phyloP scores from a whole-genome alignment of 1,140 invertebrate genomes.

The Drosophila yakuba region DNA sequence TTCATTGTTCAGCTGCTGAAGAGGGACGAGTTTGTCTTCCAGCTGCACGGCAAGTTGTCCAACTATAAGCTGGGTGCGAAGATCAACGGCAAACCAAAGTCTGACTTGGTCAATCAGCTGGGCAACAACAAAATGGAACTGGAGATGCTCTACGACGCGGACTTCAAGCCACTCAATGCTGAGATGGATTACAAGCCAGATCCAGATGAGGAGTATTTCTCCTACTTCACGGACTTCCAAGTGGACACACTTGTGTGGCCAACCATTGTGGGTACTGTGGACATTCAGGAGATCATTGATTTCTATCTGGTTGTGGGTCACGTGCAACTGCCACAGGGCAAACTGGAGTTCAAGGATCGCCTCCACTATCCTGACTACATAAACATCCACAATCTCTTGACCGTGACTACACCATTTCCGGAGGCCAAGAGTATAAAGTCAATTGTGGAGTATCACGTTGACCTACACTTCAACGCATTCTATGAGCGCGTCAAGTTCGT shows the following conservation, averaged over 20 bases:
- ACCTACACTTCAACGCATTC: slow-evolving; percentile 86
- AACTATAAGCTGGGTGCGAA: slow-evolving; percentile 87
- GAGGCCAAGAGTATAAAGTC: slow-evolving; percentile 87
- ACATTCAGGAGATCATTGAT: slow-evolving; percentile 86
- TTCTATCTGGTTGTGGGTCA: slow-evolving; percentile 85
- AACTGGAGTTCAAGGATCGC: slow-evolving; percentile 86
- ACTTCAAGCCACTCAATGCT: slow-evolving; percentile 58
- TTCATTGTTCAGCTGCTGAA: slow-evolving; percentile 88
- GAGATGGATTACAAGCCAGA: slow-evolving; percentile 67
- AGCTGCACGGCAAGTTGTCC: slow-evolving; percentile 88
- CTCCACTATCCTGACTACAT: slow-evolving; percentile 87
- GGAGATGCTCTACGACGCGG: slow-evolving; percentile 70
- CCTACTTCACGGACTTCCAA: slow-evolving; percentile 87
- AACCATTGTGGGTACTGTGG: slow-evolving; percentile 86
- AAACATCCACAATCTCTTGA: slow-evolving; percentile 88
- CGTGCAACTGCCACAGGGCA: slow-evolving; percentile 86
- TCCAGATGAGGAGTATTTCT: slow-evolving; percentile 85
- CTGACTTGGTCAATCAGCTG: slow-evolving; percentile 81
- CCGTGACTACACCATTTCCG: slow-evolving; percentile 88
- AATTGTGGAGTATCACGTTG: slow-evolving; percentile 86
- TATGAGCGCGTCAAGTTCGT: slow-evolving; percentile 80
- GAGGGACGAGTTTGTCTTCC: slow-evolving; percentile 88
- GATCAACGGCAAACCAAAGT: slow-evolving; percentile 85
- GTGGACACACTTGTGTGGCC: slow-evolving; percentile 88
- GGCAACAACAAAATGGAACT: slow-evolving; percentile 66